Conservation (phyloP, 1,140 invertebrate species). For the Dinoponera quadriceps region DNA sequence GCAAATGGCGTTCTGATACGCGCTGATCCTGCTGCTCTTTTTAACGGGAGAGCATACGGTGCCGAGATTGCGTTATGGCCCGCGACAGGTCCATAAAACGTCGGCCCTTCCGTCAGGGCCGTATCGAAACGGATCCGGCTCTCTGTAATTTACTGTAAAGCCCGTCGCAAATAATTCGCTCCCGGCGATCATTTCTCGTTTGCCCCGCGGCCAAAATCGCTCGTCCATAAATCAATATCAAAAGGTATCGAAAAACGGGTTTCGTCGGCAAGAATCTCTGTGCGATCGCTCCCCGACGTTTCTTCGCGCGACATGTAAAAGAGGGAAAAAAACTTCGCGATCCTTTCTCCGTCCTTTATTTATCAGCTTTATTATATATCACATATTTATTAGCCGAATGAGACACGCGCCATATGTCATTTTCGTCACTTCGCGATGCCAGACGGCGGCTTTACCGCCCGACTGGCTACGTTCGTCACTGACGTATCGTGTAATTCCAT, state of each 20-base stretch:
- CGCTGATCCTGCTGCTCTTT: neutral
- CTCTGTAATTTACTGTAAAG: constrained; percentile 6
- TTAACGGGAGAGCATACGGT: constrained; percentile 21
- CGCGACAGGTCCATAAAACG: constrained; percentile 47
- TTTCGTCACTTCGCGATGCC: neutral
- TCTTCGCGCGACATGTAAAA: too few relatives aligned
- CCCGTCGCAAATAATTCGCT: neutral
- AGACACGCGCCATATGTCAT: neutral
- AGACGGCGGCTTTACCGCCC: neutral
- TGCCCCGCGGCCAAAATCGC: constrained; percentile 11
- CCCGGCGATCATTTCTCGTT: constrained; percentile 8
- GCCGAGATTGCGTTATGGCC: constrained; percentile 22
- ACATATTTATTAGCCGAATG: too few relatives aligned
- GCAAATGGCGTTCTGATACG: constrained; percentile 48
- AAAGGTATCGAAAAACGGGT: too few relatives aligned
- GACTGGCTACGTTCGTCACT: neutral
- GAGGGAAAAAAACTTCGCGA: too few relatives aligned
- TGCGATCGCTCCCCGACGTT: too few relatives aligned
- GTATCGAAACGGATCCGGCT: constrained; percentile 5
- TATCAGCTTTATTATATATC: too few relatives aligned
- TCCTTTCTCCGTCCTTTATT: too few relatives aligned
- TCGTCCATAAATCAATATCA: too few relatives aligned
- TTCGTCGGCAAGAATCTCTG: too few relatives aligned
- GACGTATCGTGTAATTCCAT: constrained; percentile 7
- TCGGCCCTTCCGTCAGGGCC: constrained; percentile 17